Percentiles rank a stretch among this genome's conserved stretches.
phyloP scores from a whole-genome alignment of 2,888 invertebrate species.

The Lochmaea crataegi region DNA sequence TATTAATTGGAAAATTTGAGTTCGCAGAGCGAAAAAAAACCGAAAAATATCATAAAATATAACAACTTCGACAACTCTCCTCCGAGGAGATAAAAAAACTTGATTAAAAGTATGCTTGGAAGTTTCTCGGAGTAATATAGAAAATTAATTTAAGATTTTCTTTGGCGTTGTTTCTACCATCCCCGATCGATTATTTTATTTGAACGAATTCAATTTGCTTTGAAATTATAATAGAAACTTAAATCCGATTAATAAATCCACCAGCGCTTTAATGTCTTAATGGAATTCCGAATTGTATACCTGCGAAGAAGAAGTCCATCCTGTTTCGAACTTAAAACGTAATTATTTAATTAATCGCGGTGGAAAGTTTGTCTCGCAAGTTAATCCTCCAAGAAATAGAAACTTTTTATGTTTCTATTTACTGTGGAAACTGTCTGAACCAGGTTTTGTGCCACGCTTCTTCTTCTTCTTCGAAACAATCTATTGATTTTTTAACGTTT shows the following conservation, averaged over 20 bases:
- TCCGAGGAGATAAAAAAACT: background rate
- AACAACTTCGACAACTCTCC: background rate
- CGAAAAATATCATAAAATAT: background rate
- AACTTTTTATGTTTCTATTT: too few species aligned
- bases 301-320: too few species aligned
- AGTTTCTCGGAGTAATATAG: background rate
- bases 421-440: too few species aligned
- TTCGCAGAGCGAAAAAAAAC: background rate
- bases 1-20: background rate
- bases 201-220: background rate
- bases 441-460: too few species aligned
- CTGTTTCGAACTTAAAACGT: too few species aligned
- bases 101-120: background rate
- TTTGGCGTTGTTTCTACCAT: background rate
- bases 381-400: too few species aligned
- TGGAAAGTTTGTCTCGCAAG: too few species aligned
- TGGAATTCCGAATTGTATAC: background rate
- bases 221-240: background rate
- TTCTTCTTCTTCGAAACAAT: too few species aligned
- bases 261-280: background rate
- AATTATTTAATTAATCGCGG: too few species aligned
- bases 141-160: constrained; percentile 8
- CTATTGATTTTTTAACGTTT: too few species aligned
- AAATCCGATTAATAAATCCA: constrained; percentile 7
- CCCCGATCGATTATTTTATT: constrained; percentile 6